Percentiles rank a stretch among this genome's conserved stretches.
These are phyloP conservation scores for Dascyllus trimaculatus DNA, from an alignment of 2,113 vertebrate species.

Conservation along the genomic window DNA sequence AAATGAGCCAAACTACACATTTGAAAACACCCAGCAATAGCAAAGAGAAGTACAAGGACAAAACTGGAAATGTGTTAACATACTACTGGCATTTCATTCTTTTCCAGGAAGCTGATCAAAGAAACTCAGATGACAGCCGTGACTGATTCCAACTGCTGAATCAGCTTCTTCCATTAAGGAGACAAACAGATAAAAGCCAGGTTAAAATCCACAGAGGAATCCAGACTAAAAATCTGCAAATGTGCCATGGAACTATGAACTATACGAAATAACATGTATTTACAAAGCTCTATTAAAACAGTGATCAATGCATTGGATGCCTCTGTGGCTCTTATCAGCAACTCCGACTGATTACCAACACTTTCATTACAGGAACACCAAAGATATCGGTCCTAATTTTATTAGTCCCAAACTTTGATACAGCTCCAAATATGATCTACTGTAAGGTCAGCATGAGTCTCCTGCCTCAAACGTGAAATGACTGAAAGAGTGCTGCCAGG, in stretches of 20 bases:
- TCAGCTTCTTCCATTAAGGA: not conserved
- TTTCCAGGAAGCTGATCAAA: too few relatives aligned
- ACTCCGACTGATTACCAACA: not conserved
- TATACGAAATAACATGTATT: not conserved
- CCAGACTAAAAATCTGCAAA: not conserved
- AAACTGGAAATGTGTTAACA: too few relatives aligned
- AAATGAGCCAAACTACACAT: not conserved
- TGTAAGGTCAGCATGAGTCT: constrained; percentile 45
- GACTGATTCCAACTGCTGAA: constrained; percentile 9
- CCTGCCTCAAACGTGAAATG: constrained; percentile 45
- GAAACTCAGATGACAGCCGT: too few relatives aligned
- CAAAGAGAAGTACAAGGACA: too few relatives aligned
- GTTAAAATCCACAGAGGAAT: not conserved
- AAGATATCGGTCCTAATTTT: constrained; percentile 23
- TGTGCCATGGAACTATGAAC: not conserved
- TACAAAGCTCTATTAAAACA: not conserved
- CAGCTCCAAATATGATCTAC: constrained; percentile 27
- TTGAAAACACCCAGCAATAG: not conserved
- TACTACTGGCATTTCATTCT: too few relatives aligned
- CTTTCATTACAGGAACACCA: not conserved
- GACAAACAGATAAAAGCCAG: not conserved
- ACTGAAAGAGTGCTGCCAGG: constrained; percentile 13
- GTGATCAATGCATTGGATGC: too few relatives aligned
- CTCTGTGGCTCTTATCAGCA: too few relatives aligned
- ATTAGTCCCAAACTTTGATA: constrained; percentile 29